A percentile compares a stretch with the other conserved stretches of the same genome.
Evolutionary conservation across 2,113 vertebrate species (phyloP).

Genomic region (Microcebus tavaratra): DNA sequence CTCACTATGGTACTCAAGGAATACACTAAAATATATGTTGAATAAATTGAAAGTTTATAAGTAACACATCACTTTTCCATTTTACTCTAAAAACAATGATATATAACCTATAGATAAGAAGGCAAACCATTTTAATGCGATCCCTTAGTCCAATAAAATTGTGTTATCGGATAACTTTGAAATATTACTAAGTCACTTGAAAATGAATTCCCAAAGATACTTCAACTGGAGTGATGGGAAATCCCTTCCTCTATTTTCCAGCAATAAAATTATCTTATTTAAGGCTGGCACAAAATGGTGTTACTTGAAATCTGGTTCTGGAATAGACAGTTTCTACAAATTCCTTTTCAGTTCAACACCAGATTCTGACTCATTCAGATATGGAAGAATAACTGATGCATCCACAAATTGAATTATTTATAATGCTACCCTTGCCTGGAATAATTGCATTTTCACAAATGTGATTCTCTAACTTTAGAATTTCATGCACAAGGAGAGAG

Average conservation of each 20-base stretch:
- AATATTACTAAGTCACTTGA: background rate
- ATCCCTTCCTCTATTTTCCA: background rate
- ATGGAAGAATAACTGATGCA: background rate
- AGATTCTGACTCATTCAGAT: background rate
- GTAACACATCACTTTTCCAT: background rate
- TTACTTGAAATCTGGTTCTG: background rate
- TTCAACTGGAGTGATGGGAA: background rate
- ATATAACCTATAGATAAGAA: background rate
- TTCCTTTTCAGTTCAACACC: background rate
- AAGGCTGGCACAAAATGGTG: background rate
- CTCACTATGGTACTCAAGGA: background rate
- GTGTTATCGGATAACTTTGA: background rate
- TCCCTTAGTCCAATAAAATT: background rate
- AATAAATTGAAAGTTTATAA: background rate
- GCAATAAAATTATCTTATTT: background rate
- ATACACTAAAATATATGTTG: background rate
- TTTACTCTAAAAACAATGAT: slow-evolving; percentile 32
- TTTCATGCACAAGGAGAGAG: background rate
- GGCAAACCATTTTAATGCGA: background rate
- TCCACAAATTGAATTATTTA: background rate
- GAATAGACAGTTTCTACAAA: background rate
- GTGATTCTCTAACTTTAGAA: background rate
- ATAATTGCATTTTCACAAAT: background rate
- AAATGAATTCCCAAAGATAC: background rate
- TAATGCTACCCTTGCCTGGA: background rate